Evolutionary conservation across 2,113 vertebrate genomes (phyloP).

Genomic region (Albula goreensis): DNA sequence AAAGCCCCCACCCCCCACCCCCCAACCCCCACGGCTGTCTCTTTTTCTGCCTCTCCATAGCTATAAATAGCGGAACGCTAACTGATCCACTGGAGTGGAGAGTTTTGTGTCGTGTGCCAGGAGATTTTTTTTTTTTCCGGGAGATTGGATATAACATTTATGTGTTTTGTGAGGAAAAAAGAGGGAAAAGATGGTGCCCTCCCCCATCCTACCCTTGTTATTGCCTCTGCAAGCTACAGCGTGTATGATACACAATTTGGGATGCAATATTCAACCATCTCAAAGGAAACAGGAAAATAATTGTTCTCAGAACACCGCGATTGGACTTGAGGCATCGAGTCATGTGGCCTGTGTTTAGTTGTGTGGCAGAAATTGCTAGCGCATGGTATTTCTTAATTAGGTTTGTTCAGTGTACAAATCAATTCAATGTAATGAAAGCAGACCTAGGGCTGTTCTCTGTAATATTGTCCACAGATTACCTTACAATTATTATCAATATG

Average conservation of each 20-base stretch:
- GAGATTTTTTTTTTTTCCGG: slow-evolving; percentile 40
- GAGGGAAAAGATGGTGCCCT: not conserved
- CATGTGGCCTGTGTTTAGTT: not conserved
- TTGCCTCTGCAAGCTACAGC: not conserved
- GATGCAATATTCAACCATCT: not conserved
- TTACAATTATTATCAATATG: not conserved
- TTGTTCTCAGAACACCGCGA: not conserved
- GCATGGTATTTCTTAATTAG: not conserved
- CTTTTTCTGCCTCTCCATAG: slow-evolving; percentile 29
- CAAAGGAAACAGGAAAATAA: not conserved
- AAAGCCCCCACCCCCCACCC: not conserved
- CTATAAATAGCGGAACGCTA: slow-evolving; percentile 46
- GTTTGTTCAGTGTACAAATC: not conserved
- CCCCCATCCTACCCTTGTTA: not conserved
- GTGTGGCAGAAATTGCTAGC: not conserved
- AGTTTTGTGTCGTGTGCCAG: slow-evolving; percentile 32
- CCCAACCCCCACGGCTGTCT: slow-evolving; percentile 6
- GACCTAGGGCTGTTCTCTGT: not conserved
- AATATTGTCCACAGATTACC: not conserved
- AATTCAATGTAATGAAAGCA: slow-evolving; percentile 1
- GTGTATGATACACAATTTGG: not conserved
- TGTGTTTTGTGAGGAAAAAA: slow-evolving; percentile 23
- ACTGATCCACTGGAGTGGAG: slow-evolving; percentile 43
- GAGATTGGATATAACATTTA: slow-evolving; percentile 23
- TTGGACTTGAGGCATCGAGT: not conserved